phyloP scores from a whole-genome alignment of 2,888 invertebrate genomes.

The Cephus nigrinus region DNA sequence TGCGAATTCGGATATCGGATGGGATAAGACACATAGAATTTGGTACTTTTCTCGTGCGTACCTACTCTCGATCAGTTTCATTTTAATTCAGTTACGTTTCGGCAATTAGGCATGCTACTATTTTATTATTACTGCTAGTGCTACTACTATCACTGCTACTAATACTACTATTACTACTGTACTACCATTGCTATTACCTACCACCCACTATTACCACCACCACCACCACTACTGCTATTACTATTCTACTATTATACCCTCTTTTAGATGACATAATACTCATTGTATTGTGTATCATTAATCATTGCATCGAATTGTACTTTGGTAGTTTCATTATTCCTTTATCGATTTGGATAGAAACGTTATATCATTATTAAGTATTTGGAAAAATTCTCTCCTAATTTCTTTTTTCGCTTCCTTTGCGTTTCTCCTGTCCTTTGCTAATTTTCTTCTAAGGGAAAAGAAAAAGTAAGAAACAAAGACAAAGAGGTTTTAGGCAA shows the following conservation, averaged over 20 bases:
- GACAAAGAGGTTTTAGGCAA: neutral
- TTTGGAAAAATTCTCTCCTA: neutral
- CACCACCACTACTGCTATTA: too few species aligned
- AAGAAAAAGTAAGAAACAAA: constrained; percentile 3
- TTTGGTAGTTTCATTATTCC: neutral
- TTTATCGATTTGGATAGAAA: neutral
- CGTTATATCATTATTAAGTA: too few species aligned
- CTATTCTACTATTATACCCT: neutral
- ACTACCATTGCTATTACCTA: too few species aligned
- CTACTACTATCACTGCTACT: constrained; percentile 13
- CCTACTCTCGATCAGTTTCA: constrained; percentile 47
- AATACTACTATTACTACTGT: neutral
- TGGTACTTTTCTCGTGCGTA: constrained; percentile 37
- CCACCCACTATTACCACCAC: too few species aligned
- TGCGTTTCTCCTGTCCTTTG: neutral
- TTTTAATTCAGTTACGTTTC: constrained; percentile 42
- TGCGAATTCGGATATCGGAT: constrained; percentile 26
- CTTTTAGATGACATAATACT: neutral
- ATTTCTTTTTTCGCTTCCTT: neutral
- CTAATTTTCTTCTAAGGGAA: neutral
- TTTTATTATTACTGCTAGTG: constrained; percentile 23
- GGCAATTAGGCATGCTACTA: constrained; percentile 22
- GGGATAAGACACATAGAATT: constrained; percentile 30
- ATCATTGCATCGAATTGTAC: neutral
- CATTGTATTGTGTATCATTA: neutral